These are phyloP conservation scores for Desmophyllum pertusum DNA, from an alignment of 92 coral and sea anemone genomes.

Conservation along the genomic window DNA sequence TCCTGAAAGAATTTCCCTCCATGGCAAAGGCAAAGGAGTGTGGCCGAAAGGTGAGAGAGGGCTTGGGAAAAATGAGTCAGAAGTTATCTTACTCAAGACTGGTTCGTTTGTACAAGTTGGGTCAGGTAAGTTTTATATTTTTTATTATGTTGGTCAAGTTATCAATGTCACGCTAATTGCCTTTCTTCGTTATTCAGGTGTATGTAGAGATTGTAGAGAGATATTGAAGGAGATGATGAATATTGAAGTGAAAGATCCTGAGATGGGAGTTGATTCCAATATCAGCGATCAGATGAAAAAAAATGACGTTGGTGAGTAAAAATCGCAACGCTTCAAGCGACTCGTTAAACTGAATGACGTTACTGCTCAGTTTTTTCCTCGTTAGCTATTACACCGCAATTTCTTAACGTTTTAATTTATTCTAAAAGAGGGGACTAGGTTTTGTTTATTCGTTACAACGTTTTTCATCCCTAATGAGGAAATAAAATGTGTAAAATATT, in stretches of 20 bases:
- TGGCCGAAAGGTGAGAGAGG: slow-evolving; percentile 82
- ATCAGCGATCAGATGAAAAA: slow-evolving; percentile 23
- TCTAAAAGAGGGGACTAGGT: no score
- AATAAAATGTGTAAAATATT: no score
- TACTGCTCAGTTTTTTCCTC: background rate
- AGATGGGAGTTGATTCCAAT: background rate
- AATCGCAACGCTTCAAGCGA: background rate
- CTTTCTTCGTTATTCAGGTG: slow-evolving; percentile 35
- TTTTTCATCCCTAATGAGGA: no score
- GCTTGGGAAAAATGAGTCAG: slow-evolving; percentile 55
- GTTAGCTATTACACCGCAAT: background rate
- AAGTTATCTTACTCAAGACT: slow-evolving; percentile 52
- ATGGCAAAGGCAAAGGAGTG: slow-evolving; percentile 60
- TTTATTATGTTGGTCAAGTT: slow-evolving; percentile 1
- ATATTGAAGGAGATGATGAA: slow-evolving; percentile 16
- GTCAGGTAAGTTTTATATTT: slow-evolving; percentile 59
- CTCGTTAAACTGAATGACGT: background rate
- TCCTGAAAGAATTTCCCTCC: slow-evolving; percentile 56
- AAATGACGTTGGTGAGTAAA: slow-evolving; percentile 31
- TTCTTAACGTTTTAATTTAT: no score
- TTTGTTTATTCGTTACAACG: no score
- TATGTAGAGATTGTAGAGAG: slow-evolving; percentile 58
- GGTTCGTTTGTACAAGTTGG: slow-evolving; percentile 70
- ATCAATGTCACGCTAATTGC: background rate
- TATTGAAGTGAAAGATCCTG: background rate